A percentile compares a stretch with the other conserved stretches of the same genome.
Evolutionary conservation across 2,797 vertebrate genomes (phyloP).

Genomic region (Lepidocolaptes lacrymiger): DNA sequence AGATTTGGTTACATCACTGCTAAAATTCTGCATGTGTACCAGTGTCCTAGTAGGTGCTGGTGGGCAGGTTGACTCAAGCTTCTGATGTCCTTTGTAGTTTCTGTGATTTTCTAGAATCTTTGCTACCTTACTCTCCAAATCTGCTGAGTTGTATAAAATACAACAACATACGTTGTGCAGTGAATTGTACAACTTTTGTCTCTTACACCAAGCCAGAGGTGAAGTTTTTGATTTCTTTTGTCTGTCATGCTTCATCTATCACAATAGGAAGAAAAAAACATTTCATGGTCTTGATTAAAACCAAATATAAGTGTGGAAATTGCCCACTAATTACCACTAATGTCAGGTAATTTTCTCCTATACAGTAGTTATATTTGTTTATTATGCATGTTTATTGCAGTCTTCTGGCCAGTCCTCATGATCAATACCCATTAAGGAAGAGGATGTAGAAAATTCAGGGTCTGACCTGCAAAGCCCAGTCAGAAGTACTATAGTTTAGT

Average conservation of each 20-base stretch:
- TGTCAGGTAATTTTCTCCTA: slow-evolving; percentile 22
- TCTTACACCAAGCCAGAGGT: background rate
- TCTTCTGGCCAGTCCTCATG: background rate
- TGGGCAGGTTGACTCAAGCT: background rate
- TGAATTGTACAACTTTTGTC: background rate
- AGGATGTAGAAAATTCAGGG: background rate
- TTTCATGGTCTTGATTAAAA: slow-evolving; percentile 9
- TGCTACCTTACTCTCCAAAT: background rate
- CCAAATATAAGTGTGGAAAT: slow-evolving; percentile 24
- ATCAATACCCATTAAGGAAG: slow-evolving; percentile 49
- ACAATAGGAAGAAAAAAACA: background rate
- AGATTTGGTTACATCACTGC: background rate
- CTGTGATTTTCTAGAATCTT: background rate
- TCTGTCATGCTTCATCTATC: slow-evolving; percentile 16
- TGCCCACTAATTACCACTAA: slow-evolving; percentile 41
- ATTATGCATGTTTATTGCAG: slow-evolving; percentile 21
- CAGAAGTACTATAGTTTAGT: background rate
- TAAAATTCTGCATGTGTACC: rapidly evolving
- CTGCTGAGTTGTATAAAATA: background rate
- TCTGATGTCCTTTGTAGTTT: background rate
- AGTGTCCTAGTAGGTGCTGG: rapidly evolving
- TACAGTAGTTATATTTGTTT: slow-evolving; percentile 33
- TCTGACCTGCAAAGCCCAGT: background rate
- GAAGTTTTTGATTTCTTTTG: background rate
- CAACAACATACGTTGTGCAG: background rate